Conservation (phyloP, 2,113 vertebrate species). For the Miniopterus natalensis region DNA sequence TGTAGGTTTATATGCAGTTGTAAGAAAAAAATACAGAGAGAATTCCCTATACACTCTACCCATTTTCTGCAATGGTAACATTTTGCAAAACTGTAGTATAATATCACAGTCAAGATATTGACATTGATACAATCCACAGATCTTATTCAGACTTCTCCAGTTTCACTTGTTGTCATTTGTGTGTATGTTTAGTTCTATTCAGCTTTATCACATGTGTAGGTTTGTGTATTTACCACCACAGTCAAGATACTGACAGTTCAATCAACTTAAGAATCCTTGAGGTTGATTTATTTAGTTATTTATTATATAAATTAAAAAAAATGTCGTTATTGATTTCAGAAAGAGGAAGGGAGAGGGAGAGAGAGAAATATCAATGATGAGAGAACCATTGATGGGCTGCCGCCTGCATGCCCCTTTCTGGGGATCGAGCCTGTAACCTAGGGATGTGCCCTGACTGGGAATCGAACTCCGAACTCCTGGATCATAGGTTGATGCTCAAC, state of each 20-base stretch:
- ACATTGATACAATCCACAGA: neutral
- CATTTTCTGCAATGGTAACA: neutral
- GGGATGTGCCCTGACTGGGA: too few relatives aligned
- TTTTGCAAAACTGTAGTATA: neutral
- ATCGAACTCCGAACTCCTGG: too few relatives aligned
- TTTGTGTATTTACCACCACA: neutral
- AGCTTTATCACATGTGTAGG: neutral
- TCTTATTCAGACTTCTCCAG: neutral
- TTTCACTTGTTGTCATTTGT: neutral
- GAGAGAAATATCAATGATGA: too few relatives aligned
- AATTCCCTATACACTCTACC: neutral
- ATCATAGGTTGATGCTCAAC: too few relatives aligned
- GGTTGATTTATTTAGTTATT: too few relatives aligned
- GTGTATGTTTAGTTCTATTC: neutral
- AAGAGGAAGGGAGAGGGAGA: too few relatives aligned
- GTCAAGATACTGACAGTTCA: neutral
- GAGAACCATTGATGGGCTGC: too few relatives aligned
- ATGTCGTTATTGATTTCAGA: too few relatives aligned
- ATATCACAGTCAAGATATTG: neutral
- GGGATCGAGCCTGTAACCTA: too few relatives aligned
- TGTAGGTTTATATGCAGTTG: neutral
- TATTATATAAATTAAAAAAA: too few relatives aligned
- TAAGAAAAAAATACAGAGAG: slow-evolving; percentile 26
- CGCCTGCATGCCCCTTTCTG: too few relatives aligned
- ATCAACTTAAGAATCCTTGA: neutral